A percentile compares a stretch with the other conserved stretches of the same genome.
These are phyloP conservation scores for Pimpla rufipes DNA, from an alignment of 2,888 invertebrate species.

Conservation along the genomic window DNA sequence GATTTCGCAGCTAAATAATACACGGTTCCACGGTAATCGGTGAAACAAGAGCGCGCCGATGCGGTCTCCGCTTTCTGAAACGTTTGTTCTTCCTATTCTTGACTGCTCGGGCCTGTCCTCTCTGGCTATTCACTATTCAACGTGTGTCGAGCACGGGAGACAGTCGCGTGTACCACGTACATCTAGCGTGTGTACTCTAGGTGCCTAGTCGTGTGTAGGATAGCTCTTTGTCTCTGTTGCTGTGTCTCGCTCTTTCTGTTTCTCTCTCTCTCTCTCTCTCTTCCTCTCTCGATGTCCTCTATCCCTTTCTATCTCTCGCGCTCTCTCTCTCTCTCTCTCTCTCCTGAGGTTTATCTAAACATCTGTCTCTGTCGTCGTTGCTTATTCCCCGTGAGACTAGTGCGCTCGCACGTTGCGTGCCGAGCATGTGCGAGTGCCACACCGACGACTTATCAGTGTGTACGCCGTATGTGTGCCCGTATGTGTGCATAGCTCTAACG, in stretches of 20 bases:
- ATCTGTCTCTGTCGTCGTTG: conserved; percentile 12
- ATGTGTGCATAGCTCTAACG: conserved; percentile 50
- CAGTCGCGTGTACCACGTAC: conserved; percentile 12
- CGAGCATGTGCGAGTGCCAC: conserved; percentile 51
- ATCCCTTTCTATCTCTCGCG: conserved; percentile 1
- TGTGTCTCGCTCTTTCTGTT: conserved; percentile 3
- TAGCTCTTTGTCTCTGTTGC: conserved; percentile 14
- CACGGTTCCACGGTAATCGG: neutral
- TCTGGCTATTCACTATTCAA: conserved; percentile 55
- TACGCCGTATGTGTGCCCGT: neutral
- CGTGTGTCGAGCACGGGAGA: conserved; percentile 58
- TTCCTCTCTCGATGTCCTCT: conserved; percentile 19
- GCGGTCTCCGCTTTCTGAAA: conserved; percentile 48
- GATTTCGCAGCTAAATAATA: too few relatives aligned
- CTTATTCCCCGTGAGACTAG: conserved; percentile 28
- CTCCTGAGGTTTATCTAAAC: neutral
- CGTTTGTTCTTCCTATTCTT: conserved; percentile 51
- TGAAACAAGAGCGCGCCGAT: neutral
- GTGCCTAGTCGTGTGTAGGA: conserved; percentile 12
- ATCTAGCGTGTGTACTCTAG: conserved; percentile 15
- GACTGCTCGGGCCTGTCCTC: conserved; percentile 19
- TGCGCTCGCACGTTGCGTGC: conserved; percentile 56
- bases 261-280: neutral
- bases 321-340: conserved; percentile 4
- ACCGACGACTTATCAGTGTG: conserved; percentile 19